Percentiles rank a stretch among this genome's conserved stretches.
Evolutionary conservation across 2,797 vertebrate species (phyloP).

Genomic region (Enteromius mattozi): DNA sequence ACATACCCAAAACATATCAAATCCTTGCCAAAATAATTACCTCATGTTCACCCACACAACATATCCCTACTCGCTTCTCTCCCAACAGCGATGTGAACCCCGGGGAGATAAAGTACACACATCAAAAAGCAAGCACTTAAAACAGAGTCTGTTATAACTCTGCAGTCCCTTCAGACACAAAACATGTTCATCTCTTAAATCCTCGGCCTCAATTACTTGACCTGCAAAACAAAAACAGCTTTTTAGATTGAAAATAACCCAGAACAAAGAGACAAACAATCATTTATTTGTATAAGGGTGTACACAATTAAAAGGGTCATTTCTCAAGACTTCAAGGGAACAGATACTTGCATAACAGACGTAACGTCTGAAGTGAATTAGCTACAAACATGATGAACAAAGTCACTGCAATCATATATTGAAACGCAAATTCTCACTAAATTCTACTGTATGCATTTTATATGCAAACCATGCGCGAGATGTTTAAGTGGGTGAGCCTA

Average conservation of each 20-base stretch:
- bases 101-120: slow-evolving; percentile 44
- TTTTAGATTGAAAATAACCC: slow-evolving; percentile 1
- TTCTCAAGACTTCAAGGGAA: slow-evolving; percentile 6
- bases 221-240: slow-evolving; percentile 38
- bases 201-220: slow-evolving; percentile 39
- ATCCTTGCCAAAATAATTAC: slow-evolving; percentile 60
- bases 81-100: slow-evolving; percentile 49
- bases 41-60: slow-evolving; percentile 57
- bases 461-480: background rate
- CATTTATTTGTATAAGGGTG: slow-evolving; percentile 25
- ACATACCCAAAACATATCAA: slow-evolving; percentile 38
- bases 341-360: background rate
- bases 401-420: background rate
- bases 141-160: slow-evolving; percentile 41
- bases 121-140: slow-evolving; percentile 56
- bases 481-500: too few species aligned
- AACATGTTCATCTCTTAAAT: slow-evolving; percentile 41
- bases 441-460: background rate
- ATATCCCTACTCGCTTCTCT: slow-evolving; percentile 31
- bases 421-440: background rate
- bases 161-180: slow-evolving; percentile 40
- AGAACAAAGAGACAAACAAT: background rate
- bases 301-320: slow-evolving; percentile 11
- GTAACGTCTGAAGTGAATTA: background rate
- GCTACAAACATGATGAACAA: background rate